phyloP scores from a whole-genome alignment of 2,113 vertebrate species.

The Embiotoca jacksoni region DNA sequence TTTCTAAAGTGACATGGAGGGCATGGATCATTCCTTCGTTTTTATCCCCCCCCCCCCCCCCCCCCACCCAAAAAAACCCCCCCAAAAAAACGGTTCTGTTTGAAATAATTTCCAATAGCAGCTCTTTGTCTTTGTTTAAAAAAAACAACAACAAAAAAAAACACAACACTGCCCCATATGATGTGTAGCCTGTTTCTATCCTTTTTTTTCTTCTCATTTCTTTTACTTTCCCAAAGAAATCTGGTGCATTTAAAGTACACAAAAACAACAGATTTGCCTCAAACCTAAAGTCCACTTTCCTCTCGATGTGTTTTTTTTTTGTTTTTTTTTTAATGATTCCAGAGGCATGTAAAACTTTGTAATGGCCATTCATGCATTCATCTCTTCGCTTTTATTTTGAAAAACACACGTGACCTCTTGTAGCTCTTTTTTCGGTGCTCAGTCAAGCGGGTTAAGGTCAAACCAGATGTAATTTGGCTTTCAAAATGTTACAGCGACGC shows the following conservation, averaged over 20 bases:
- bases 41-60: constrained; percentile 9
- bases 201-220: constrained; percentile 43
- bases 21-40: constrained; percentile 73
- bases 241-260: constrained; percentile 73
- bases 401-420: constrained; percentile 73
- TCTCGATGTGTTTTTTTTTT: background rate
- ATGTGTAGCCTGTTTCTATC: constrained; percentile 63
- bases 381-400: constrained; percentile 52
- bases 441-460: constrained; percentile 65
- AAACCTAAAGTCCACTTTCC: constrained; percentile 35
- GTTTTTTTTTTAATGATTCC: constrained; percentile 55
- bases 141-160: constrained; percentile 16
- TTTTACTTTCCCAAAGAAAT: constrained; percentile 51
- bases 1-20: constrained; percentile 78
- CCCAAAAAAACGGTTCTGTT: constrained; percentile 40
- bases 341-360: constrained; percentile 58
- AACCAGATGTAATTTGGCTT: constrained; percentile 60
- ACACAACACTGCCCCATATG: constrained; percentile 69
- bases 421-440: constrained; percentile 73
- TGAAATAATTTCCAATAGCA: constrained; percentile 59
- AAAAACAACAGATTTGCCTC: constrained; percentile 49
- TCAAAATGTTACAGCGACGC: constrained; percentile 67
- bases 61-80: no score
- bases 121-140: constrained; percentile 62
- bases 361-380: constrained; percentile 53